Evolutionary conservation across 1,140 invertebrate species (phyloP).

Genomic region (Rhagoletis pomonella): DNA sequence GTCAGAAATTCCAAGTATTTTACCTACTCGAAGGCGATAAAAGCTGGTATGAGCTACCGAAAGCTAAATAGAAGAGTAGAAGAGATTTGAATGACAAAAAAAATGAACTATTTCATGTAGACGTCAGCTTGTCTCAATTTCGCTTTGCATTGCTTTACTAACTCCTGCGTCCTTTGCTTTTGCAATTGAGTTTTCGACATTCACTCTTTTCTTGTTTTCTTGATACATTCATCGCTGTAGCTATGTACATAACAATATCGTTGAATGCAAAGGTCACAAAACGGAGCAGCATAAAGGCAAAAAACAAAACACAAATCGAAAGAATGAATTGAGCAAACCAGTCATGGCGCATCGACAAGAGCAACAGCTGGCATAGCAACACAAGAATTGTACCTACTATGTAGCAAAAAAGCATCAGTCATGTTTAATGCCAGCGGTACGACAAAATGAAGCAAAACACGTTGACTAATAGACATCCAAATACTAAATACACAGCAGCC

Average conservation of each 20-base stretch:
- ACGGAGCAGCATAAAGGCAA: neutral
- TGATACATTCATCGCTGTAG: neutral
- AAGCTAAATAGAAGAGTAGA: neutral
- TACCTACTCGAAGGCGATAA: neutral
- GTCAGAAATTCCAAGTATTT: neutral
- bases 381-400: neutral
- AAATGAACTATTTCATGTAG: neutral
- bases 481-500: neutral
- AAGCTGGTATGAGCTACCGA: neutral
- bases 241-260: neutral
- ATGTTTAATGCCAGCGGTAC: neutral
- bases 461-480: neutral
- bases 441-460: conserved; percentile 6
- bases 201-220: neutral
- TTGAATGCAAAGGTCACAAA: neutral
- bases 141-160: neutral
- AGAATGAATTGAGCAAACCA: neutral
- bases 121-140: neutral
- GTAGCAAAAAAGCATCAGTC: neutral
- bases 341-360: neutral
- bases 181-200: conserved; percentile 1
- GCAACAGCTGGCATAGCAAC: conserved; percentile 4
- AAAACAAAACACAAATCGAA: neutral
- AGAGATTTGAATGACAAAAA: neutral
- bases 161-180: neutral